phyloP scores from a whole-genome alignment of 2,888 invertebrate genomes.

The Mesoligia furuncula region DNA sequence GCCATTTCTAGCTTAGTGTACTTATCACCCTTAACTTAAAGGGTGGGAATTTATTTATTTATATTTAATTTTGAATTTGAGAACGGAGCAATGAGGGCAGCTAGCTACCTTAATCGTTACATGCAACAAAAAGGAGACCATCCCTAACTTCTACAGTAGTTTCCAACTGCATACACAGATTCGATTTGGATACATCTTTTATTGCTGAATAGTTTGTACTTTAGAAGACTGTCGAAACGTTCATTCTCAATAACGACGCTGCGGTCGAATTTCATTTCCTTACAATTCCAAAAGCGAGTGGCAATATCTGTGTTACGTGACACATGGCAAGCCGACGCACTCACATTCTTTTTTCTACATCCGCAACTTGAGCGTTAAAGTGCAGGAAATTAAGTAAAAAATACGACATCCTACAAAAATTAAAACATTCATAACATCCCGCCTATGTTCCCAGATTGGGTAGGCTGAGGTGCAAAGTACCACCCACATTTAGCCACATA shows the following conservation, averaged over 20 bases:
- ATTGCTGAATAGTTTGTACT: neutral
- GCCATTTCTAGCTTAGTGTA: neutral
- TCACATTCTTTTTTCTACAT: constrained; percentile 28
- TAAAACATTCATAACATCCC: constrained; percentile 1
- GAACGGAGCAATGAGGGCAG: too few species aligned
- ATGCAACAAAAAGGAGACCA: neutral
- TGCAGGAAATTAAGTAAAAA: constrained; percentile 37
- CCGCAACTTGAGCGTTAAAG: constrained; percentile 27
- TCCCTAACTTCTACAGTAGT: neutral
- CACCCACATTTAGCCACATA: neutral
- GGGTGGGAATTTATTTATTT: neutral
- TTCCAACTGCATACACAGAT: neutral
- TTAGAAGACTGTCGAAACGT: neutral
- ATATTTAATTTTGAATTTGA: too few species aligned
- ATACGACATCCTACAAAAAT: constrained; percentile 43
- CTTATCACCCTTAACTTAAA: neutral
- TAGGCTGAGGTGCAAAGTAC: neutral
- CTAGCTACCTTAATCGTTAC: neutral
- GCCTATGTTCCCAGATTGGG: neutral
- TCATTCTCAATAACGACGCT: neutral
- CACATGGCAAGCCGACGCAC: constrained; percentile 21
- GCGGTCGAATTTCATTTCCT: neutral
- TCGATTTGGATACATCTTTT: neutral
- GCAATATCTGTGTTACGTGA: constrained; percentile 33
- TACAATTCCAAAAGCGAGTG: constrained; percentile 25